Conservation (phyloP, 2,797 vertebrate species). For the Triplophysa bombifrons region DNA sequence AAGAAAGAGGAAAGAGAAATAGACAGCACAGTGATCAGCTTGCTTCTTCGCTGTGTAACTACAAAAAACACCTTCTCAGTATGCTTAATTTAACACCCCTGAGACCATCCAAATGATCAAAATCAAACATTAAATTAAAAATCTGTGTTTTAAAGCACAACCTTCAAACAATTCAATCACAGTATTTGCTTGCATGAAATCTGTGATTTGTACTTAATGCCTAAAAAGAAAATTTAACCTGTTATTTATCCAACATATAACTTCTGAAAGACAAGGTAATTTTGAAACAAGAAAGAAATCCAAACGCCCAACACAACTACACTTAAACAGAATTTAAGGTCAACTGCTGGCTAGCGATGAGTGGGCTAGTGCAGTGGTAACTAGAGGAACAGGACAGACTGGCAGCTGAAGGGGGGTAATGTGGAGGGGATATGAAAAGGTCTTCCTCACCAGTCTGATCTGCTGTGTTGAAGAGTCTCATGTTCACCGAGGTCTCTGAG, state of each 20-base stretch:
- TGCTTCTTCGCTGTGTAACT: not conserved
- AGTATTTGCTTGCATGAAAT: not conserved
- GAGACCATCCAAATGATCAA: not conserved
- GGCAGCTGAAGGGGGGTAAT: slow-evolving; percentile 38
- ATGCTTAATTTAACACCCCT: not conserved
- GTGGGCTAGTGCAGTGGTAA: slow-evolving; percentile 2
- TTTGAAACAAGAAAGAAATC: slow-evolving; percentile 24
- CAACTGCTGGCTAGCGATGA: slow-evolving; percentile 10
- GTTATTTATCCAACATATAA: slow-evolving; percentile 21
- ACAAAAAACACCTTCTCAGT: not conserved
- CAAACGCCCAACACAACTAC: slow-evolving; percentile 15
- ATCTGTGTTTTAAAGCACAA: not conserved
- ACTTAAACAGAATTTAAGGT: not conserved
- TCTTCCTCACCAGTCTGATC: slow-evolving; percentile 79
- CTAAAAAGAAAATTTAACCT: not conserved
- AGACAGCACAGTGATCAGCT: slow-evolving; percentile 16
- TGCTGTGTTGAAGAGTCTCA: slow-evolving; percentile 80
- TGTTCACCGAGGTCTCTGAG: slow-evolving; percentile 80
- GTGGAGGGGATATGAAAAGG: slow-evolving; percentile 52
- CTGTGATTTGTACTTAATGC: not conserved
- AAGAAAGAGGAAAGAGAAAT: slow-evolving; percentile 47
- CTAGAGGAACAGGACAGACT: slow-evolving; percentile 15
- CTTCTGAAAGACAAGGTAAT: not conserved
- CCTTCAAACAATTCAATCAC: not conserved
- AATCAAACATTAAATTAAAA: slow-evolving; percentile 8